Evolutionary conservation across 2,797 vertebrate species (phyloP).

Genomic region (Pygocentrus nattereri): DNA sequence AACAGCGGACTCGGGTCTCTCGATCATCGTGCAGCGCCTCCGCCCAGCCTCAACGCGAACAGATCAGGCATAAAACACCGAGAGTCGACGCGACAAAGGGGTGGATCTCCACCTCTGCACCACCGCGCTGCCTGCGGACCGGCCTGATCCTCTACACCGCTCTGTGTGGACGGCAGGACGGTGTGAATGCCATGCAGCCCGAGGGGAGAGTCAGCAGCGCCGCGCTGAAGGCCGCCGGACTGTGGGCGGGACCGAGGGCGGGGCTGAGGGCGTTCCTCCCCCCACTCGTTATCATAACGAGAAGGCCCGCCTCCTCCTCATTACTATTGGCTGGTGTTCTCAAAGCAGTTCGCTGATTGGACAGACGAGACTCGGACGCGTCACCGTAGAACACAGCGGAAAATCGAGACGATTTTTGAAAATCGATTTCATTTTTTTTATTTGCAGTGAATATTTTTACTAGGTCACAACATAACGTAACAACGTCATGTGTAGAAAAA

Average conservation of each 20-base stretch:
- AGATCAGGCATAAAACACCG: conserved; percentile 61
- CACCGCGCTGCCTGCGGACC: neutral
- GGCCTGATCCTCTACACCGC: neutral
- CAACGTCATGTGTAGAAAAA: too few species aligned
- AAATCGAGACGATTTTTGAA: too few species aligned
- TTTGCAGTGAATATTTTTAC: too few species aligned
- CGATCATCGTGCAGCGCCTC: conserved; percentile 78
- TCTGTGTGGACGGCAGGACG: neutral
- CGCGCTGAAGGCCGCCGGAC: neutral
- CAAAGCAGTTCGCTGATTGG: neutral
- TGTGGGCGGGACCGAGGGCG: neutral
- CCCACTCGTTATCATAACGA: neutral
- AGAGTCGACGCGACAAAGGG: neutral
- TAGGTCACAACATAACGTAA: too few species aligned
- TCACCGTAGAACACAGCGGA: too few species aligned
- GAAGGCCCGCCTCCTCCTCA: neutral
- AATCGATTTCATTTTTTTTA: too few species aligned
- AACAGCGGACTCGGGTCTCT: conserved; percentile 80
- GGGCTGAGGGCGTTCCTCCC: neutral
- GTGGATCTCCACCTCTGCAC: neutral
- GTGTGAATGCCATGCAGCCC: neutral
- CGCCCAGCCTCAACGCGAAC: conserved; percentile 67
- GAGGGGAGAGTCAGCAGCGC: neutral
- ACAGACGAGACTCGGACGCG: neutral
- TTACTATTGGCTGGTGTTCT: neutral